A percentile compares a stretch with the other conserved stretches of the same genome.
Evolutionary conservation across 2,888 invertebrate species (phyloP).

Genomic region (Lasioglossum lativentre): DNA sequence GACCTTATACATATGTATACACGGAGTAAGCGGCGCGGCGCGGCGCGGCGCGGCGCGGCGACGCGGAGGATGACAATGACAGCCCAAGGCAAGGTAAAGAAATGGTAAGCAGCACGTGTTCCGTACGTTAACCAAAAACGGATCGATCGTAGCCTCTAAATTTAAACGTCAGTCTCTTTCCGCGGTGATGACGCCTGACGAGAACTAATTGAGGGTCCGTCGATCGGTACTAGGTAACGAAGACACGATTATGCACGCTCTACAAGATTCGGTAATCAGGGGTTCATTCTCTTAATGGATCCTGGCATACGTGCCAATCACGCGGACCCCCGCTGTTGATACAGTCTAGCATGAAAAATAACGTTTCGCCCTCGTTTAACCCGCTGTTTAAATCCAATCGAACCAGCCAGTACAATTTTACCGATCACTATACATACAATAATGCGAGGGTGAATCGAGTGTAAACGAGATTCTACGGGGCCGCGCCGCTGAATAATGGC

Average conservation of each 20-base stretch:
- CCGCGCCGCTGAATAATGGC: not conserved
- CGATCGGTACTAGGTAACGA: slow-evolving; percentile 73
- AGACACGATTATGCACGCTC: slow-evolving; percentile 79
- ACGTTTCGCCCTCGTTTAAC: slow-evolving; percentile 40
- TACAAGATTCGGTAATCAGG: slow-evolving; percentile 71
- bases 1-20: not conserved
- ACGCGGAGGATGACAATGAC: not conserved
- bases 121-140: slow-evolving; percentile 46
- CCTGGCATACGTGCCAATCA: slow-evolving; percentile 67
- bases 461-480: not conserved
- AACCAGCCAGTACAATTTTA: slow-evolving; percentile 1
- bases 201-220: slow-evolving; percentile 75
- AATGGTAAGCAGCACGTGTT: not conserved
- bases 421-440: not conserved
- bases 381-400: slow-evolving; percentile 22
- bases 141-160: slow-evolving; percentile 70
- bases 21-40: not conserved
- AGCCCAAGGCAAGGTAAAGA: not conserved
- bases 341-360: slow-evolving; percentile 51
- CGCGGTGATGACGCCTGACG: slow-evolving; percentile 68
- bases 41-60: too few species aligned
- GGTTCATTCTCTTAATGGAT: slow-evolving; percentile 69
- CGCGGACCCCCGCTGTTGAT: slow-evolving; percentile 39
- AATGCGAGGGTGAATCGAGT: not conserved
- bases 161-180: slow-evolving; percentile 70